These are phyloP conservation scores for Dolichomitus sp. DNA, from an alignment of 2,888 invertebrate species.

Conservation along the genomic window DNA sequence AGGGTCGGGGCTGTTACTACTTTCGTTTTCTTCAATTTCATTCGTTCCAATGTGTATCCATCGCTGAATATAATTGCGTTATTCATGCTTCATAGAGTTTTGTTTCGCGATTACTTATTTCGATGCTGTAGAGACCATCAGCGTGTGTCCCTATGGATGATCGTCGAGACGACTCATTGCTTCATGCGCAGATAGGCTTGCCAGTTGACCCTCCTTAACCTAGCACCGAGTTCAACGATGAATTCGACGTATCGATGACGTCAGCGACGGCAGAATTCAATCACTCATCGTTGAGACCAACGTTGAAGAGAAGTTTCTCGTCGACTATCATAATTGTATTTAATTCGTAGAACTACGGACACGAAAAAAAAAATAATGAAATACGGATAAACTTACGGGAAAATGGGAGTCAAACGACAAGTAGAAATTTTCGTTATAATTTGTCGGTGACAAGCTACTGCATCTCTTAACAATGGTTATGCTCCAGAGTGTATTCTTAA, in stretches of 20 bases:
- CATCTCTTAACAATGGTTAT: too few relatives aligned
- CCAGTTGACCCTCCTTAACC: constrained; percentile 79
- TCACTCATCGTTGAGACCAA: constrained; percentile 29
- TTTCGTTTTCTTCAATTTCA: constrained; percentile 13
- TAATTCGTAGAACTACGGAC: neutral
- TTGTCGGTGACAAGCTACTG: too few relatives aligned
- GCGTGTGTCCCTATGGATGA: neutral
- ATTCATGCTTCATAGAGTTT: constrained; percentile 15
- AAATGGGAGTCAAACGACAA: too few relatives aligned
- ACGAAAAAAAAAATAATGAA: neutral
- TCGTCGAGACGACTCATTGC: constrained; percentile 10
- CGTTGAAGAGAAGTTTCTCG: neutral
- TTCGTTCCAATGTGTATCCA: constrained; percentile 19
- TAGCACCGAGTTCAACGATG: constrained; percentile 70
- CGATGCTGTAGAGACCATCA: neutral
- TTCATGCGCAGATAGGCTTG: constrained; percentile 61
- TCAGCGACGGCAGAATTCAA: constrained; percentile 75
- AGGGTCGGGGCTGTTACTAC: constrained; percentile 39
- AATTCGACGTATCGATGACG: constrained; percentile 83
- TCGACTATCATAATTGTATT: constrained; percentile 1
- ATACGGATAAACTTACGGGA: neutral
- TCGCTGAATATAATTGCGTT: constrained; percentile 50
- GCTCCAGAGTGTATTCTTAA: neutral
- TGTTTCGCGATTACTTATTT: constrained; percentile 14
- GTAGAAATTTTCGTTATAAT: too few relatives aligned